A percentile compares a stretch with the other conserved stretches of the same genome.
phyloP scores from a whole-genome alignment of 2,113 vertebrate genomes.

The Caranx ignobilis region DNA sequence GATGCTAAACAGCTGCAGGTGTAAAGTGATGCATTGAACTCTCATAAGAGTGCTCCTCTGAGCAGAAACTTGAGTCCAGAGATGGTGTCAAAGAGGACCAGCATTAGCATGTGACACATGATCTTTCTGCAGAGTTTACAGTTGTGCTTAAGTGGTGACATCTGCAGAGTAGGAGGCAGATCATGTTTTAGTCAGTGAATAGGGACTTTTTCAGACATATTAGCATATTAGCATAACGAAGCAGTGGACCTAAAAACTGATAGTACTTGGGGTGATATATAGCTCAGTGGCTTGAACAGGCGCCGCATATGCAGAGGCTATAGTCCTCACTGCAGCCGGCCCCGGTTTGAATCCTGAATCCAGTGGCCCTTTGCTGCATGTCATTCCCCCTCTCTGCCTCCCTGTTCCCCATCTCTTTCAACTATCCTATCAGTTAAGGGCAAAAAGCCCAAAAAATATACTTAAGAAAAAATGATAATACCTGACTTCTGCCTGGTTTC shows the following conservation, averaged over 20 bases:
- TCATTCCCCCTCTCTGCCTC: no score
- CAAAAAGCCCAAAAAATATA: no score
- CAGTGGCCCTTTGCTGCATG: no score
- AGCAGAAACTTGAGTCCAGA: constrained; percentile 29
- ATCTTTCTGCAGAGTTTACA: constrained; percentile 9
- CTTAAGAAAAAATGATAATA: not conserved
- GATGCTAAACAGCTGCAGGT: constrained; percentile 62
- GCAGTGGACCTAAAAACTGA: not conserved
- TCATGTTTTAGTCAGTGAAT: not conserved
- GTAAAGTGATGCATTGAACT: constrained; percentile 51
- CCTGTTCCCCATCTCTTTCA: no score
- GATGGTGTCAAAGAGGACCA: constrained; percentile 4
- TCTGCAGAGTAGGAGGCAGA: constrained; percentile 24
- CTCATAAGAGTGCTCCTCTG: constrained; percentile 11
- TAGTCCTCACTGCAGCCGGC: no score
- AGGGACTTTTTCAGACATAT: constrained; percentile 9
- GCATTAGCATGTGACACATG: constrained; percentile 44
- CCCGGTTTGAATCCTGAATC: no score
- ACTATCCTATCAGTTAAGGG: no score
- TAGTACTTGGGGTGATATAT: no score
- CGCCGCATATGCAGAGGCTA: no score
- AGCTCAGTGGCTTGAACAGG: no score
- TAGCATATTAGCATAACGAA: constrained; percentile 13
- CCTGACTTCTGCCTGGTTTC: constrained; percentile 23
- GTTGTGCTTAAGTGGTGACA: constrained; percentile 18